Percentiles rank a stretch among this genome's conserved stretches.
Evolutionary conservation across 2,888 invertebrate species (phyloP).

Genomic region (Oxyteleia sp.): DNA sequence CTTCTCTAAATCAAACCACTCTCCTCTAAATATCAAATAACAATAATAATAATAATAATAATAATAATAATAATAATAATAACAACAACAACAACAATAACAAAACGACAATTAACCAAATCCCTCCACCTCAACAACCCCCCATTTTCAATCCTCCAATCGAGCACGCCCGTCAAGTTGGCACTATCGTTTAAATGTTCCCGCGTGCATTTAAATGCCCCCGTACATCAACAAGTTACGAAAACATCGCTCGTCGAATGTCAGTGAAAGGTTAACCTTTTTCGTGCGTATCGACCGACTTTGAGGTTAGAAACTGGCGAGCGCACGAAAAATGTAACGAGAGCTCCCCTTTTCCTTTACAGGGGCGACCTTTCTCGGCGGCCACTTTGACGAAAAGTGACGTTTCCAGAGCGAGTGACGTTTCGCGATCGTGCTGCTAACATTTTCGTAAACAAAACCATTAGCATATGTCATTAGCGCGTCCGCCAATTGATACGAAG

Average conservation of each 20-base stretch:
- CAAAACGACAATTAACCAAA: too few species aligned
- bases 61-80: too few species aligned
- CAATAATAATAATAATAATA: too few species aligned
- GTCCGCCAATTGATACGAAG: background rate
- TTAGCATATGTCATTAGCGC: constrained; percentile 6
- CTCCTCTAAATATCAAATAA: too few species aligned
- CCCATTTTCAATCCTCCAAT: too few species aligned
- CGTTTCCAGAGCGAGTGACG: constrained; percentile 35
- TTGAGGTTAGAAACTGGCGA: constrained; percentile 5
- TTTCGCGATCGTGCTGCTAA: constrained; percentile 37
- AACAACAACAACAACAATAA: too few species aligned
- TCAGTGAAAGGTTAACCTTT: constrained; percentile 13
- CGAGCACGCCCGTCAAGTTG: too few species aligned
- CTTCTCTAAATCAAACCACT: too few species aligned
- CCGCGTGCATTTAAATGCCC: constrained; percentile 45
- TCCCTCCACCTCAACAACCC: too few species aligned
- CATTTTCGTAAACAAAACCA: constrained; percentile 29
- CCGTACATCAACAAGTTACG: constrained; percentile 44
- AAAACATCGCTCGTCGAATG: constrained; percentile 18
- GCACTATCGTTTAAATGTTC: constrained; percentile 57
- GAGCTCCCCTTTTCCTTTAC: too few species aligned
- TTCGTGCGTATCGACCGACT: background rate
- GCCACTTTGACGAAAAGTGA: constrained; percentile 20
- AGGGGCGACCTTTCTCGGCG: too few species aligned
- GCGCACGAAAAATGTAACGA: too few species aligned